A percentile compares a stretch with the other conserved stretches of the same genome.
Evolutionary conservation across 2,888 invertebrate species (phyloP).

Genomic region (Heliconius cydno): DNA sequence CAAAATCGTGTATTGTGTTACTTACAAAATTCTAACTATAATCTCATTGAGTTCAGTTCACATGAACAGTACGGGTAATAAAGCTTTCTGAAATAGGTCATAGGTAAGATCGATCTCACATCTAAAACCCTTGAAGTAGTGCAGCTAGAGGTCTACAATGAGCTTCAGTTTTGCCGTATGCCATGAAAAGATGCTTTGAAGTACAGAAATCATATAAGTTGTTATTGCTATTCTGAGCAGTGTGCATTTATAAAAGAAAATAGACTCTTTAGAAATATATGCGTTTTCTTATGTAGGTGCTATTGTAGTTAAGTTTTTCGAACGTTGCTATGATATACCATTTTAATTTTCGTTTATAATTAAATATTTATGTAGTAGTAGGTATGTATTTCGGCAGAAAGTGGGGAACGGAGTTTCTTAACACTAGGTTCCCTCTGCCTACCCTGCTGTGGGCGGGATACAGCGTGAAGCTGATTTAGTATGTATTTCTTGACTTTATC

Average conservation of each 20-base stretch:
- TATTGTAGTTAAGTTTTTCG: no score
- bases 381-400: no score
- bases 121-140: slow-evolving; percentile 34
- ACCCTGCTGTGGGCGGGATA: no score
- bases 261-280: not conserved
- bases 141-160: slow-evolving; percentile 34
- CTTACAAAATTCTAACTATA: not conserved
- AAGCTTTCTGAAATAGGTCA: slow-evolving; percentile 24
- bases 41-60: not conserved
- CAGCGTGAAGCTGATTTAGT: no score
- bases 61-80: not conserved
- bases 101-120: slow-evolving; percentile 32
- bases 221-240: slow-evolving; percentile 21
- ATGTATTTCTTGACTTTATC: no score
- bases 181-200: slow-evolving; percentile 39
- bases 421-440: no score
- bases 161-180: slow-evolving; percentile 22
- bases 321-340: no score
- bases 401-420: no score
- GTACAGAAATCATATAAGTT: slow-evolving; percentile 38
- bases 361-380: no score
- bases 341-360: no score
- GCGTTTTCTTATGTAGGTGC: no score
- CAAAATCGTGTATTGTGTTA: not conserved
- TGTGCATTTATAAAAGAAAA: slow-evolving; percentile 6